phyloP scores from a whole-genome alignment of 2,797 vertebrate genomes.

The Morelia viridis region DNA sequence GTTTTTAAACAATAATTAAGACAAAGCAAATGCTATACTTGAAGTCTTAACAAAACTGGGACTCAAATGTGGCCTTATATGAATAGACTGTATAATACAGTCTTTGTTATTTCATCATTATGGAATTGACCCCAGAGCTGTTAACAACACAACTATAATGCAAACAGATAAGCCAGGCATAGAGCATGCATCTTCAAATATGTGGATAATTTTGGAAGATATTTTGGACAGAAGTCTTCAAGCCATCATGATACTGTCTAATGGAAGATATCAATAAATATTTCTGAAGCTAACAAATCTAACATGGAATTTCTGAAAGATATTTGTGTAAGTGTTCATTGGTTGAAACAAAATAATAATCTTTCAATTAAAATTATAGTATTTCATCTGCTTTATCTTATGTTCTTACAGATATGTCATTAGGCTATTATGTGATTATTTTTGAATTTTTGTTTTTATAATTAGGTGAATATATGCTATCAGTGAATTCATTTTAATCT shows the following conservation, averaged over 20 bases:
- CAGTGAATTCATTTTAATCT: background rate
- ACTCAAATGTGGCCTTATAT: conserved; percentile 41
- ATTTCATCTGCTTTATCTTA: conserved; percentile 15
- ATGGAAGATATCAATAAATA: conserved; percentile 53
- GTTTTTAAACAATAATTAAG: conserved; percentile 66
- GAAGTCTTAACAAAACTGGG: conserved; percentile 57
- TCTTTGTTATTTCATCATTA: conserved; percentile 52
- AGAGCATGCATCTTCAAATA: conserved; percentile 21
- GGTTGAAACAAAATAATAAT: conserved; percentile 14
- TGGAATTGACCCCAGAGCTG: conserved; percentile 62
- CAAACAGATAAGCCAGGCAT: conserved; percentile 38
- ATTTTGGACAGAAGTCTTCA: conserved; percentile 54
- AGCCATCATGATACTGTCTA: conserved; percentile 18
- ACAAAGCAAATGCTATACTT: conserved; percentile 61
- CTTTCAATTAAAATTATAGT: conserved; percentile 21
- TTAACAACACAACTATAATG: conserved; percentile 63
- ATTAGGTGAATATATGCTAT: background rate
- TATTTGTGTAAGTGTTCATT: conserved; percentile 48
- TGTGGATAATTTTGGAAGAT: conserved; percentile 44
- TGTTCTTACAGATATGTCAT: background rate
- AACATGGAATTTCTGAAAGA: conserved; percentile 58
- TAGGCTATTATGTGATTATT: background rate
- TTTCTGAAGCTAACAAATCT: conserved; percentile 23
- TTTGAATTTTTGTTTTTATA: background rate
- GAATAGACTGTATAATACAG: conserved; percentile 52